These are phyloP conservation scores for Pteronotus mesoamericanus DNA, from an alignment of 2,797 vertebrate species.

Conservation along the genomic window DNA sequence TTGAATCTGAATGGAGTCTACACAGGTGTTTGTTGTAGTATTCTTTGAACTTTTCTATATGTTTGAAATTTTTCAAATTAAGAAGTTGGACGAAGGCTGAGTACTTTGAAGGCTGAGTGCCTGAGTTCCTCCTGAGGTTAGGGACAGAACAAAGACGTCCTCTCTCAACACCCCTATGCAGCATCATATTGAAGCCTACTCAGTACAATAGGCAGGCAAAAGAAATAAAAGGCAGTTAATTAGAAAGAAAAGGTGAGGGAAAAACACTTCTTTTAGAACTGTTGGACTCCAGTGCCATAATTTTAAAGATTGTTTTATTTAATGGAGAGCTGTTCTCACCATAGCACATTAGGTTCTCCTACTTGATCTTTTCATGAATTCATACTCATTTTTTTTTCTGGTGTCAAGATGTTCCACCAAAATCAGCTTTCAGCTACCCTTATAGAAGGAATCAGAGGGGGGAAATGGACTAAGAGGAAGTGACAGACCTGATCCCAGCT, in stretches of 20 bases:
- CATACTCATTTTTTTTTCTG: not conserved
- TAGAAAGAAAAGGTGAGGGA: not conserved
- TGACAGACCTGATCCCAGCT: not conserved
- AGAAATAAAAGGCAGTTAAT: not conserved
- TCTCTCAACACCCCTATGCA: not conserved
- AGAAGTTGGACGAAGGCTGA: not conserved
- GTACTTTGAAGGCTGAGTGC: not conserved
- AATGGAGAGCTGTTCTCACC: not conserved
- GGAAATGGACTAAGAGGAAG: not conserved
- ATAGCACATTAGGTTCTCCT: not conserved
- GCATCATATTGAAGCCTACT: not conserved
- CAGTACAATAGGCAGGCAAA: not conserved
- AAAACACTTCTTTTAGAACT: not conserved
- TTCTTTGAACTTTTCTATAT: not conserved
- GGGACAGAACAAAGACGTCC: not conserved
- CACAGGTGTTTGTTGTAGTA: not conserved
- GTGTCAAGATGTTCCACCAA: not conserved
- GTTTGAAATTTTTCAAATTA: not conserved
- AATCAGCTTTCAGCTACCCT: not conserved
- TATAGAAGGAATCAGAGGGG: not conserved
- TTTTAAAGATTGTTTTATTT: slow-evolving; percentile 23
- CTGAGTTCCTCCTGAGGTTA: not conserved
- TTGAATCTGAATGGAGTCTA: not conserved
- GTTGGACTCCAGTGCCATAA: not conserved
- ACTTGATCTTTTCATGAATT: not conserved